Base-by-base conservation (phyloP, 2,888 invertebrate species). In the Orchesellides sinensis region DNA sequence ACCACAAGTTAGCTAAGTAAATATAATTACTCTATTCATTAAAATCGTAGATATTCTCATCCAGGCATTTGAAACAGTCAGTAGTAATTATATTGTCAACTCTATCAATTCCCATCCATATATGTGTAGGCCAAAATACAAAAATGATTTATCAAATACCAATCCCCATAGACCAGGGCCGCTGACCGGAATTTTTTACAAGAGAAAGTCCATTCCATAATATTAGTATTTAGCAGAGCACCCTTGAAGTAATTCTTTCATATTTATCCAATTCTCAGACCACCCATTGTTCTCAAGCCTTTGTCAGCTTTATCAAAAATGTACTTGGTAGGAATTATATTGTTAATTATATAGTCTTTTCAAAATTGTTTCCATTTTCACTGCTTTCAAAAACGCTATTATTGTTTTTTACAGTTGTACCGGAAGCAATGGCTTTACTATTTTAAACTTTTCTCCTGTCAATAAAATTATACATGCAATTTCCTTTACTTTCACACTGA, bases 131-230 rank as follows among this genome's bases (percentile, higher is more conserved):
- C n/a, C n/a, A n/a, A n/a, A n/a, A n/a, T n/a, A n/a, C n/a, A 52
- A 21, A 21, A 17, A 21, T 17, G 19, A 21, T 6, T n/a, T n/a
- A 47, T n/a, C 47, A 52, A 23, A 52, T 3, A 5, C 19, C 5
- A 21, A 29, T 59, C 14, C 17, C 49, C 4, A 49, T 49, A 10
- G 8, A 49, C 5, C 14, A 61, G 61, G 78, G 69, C 78, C 56
- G 78, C 78, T 69, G 78, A 78, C 78, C 78, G 69, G 52, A 17
- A n/a, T n/a, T n/a, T n/a, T n/a, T n/a, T n/a, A n/a, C n/a, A n/a
- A n/a, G n/a, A n/a, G n/a, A n/a, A n/a, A n/a, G n/a, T n/a, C n/a
- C n/a, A n/a, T 47, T 47, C n/a, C 47, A 19, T 5, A 52, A 52
- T 52, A 47, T 10, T 47, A 10, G n/a, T 52, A 27, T 1, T 56